Base-by-base conservation (phyloP, 2,888 invertebrate species). In the Rhogogaster chlorosoma region DNA sequence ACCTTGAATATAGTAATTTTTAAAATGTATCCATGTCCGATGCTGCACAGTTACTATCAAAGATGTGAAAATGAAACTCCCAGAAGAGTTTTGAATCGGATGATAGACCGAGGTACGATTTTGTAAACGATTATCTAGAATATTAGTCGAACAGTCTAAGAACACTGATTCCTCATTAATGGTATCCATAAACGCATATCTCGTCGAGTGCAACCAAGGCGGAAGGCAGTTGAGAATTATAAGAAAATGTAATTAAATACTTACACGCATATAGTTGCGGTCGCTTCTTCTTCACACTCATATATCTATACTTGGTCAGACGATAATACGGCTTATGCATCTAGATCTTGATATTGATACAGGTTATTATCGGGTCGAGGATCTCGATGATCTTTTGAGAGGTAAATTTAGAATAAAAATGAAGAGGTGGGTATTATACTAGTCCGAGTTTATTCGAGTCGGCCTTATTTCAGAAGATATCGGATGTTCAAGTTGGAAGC, bases 61-160 rank as follows among this genome's bases (percentile, higher is more conserved):
- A 87, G 86, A 83, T 85, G 75, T 67, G 84, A 84, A n/a, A 18
- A 29, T 3, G 38, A 71, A 22, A 45, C 88, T 61, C 75, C 88
- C 85, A 91, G 93, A 38, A 89, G 92, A 85, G 86, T 94, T 15
- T 88, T 94, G 80, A 93, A 94, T 86, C 88, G 93, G 86, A 88
- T 89, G 67, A 91, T 94, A 6, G 88, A 91, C 78, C 87, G 88
- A 90, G 93, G 93, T 93, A 90, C 70, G 32, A 67, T n/a, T 73
- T 15, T 71, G 26, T 87, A 90, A 86, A 75, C 42, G 53, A 86
- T 78, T 85, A 71, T 88, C 85, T 88, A 89, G 88, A 89, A 87
- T 84, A 78, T 77, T 36, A 75, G 73, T 88, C 49, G 49, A 49
- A 86, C 32, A 36, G 32, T 36, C 32, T 18, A 15, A 5, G 15